These are phyloP conservation scores for Lacerta agilis DNA, from an alignment of 2,797 vertebrate genomes.

Conservation along the genomic window DNA sequence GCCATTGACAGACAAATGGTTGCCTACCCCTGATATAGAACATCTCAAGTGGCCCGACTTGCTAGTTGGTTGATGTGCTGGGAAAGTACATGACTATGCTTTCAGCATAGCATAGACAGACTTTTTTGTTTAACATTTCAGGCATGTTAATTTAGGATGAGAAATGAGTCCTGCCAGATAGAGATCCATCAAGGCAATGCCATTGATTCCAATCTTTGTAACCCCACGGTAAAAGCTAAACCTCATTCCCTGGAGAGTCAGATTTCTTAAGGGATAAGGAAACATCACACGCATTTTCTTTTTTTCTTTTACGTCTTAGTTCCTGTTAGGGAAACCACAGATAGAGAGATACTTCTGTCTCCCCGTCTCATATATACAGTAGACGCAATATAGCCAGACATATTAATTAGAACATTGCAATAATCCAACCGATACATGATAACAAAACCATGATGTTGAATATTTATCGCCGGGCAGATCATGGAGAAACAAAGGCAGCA, in stretches of 20 bases:
- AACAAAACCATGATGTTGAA: neutral
- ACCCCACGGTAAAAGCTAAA: neutral
- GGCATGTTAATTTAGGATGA: neutral
- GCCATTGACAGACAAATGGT: too few species aligned
- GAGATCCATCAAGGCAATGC: neutral
- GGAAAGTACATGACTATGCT: neutral
- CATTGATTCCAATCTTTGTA: slow-evolving; percentile 1
- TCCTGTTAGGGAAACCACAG: neutral
- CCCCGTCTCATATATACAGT: neutral
- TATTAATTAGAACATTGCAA: slow-evolving; percentile 6
- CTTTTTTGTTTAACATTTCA: neutral
- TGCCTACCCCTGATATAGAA: too few species aligned
- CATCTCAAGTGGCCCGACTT: neutral
- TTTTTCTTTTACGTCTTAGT: neutral
- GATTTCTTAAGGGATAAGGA: slow-evolving; percentile 7
- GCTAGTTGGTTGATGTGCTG: neutral
- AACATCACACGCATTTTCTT: neutral
- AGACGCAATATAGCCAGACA: neutral
- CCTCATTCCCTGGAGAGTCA: neutral
- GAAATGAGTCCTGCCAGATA: neutral
- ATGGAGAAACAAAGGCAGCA: neutral
- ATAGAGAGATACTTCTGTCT: neutral
- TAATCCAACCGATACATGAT: neutral
- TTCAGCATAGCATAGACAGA: neutral
- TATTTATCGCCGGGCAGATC: neutral